Percentiles rank a stretch among this genome's conserved stretches.
These are phyloP conservation scores for Tympanuchus pallidicinctus DNA, from an alignment of 2,113 vertebrate genomes.

Conservation along the genomic window DNA sequence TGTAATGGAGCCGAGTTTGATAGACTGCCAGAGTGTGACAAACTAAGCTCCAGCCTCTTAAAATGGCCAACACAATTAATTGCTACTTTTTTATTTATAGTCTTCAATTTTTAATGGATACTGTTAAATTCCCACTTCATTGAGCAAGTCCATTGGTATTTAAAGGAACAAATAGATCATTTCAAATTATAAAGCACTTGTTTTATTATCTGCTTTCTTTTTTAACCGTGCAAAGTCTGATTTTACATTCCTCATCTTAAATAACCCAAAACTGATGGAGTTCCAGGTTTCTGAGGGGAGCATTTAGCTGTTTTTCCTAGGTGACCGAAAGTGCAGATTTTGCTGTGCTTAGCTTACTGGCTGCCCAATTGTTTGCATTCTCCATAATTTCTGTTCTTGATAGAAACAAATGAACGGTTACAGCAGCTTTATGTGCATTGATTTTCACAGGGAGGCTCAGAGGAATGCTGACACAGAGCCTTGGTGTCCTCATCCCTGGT, in stretches of 20 bases:
- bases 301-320: neutral
- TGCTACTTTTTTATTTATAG: constrained; percentile 76
- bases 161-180: constrained; percentile 71
- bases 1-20: constrained; percentile 76
- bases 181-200: constrained; percentile 74
- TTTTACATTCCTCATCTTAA: neutral
- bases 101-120: constrained; percentile 73
- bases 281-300: neutral
- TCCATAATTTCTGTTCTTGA: neutral
- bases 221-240: neutral
- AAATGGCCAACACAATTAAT: constrained; percentile 72
- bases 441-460: neutral
- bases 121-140: constrained; percentile 70
- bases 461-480: neutral
- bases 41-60: constrained; percentile 51
- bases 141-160: constrained; percentile 41
- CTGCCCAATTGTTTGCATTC: neutral
- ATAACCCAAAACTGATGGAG: neutral
- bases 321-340: neutral
- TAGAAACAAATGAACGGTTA: neutral
- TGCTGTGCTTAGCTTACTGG: neutral
- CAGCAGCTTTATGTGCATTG: neutral
- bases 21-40: constrained; percentile 60
- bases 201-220: constrained; percentile 38
- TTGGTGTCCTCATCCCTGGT: neutral